Evolutionary conservation across 2,113 vertebrate genomes (phyloP).

Genomic region (Leptodactylus fuscus): DNA sequence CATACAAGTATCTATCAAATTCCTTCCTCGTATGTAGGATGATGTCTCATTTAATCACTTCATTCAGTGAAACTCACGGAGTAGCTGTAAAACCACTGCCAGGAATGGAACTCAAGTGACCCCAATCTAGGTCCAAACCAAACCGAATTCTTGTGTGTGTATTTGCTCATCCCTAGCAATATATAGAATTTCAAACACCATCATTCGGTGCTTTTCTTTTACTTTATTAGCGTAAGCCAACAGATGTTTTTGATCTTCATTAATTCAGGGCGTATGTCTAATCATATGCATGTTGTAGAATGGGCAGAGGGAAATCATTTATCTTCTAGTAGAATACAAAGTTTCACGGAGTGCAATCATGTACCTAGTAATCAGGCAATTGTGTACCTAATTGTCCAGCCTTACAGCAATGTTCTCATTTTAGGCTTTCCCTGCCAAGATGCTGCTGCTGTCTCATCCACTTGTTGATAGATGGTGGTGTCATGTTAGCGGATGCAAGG

Average conservation of each 20-base stretch:
- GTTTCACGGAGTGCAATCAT: slow-evolving; percentile 43
- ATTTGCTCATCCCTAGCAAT: slow-evolving; percentile 34
- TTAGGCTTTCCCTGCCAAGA: slow-evolving; percentile 32
- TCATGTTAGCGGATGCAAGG: slow-evolving; percentile 32
- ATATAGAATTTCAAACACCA: slow-evolving; percentile 31
- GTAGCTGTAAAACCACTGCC: background rate
- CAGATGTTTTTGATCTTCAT: slow-evolving; percentile 46
- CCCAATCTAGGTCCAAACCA: slow-evolving; percentile 11
- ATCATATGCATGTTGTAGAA: slow-evolving; percentile 28
- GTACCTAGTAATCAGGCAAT: slow-evolving; percentile 50
- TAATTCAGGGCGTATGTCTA: slow-evolving; percentile 40
- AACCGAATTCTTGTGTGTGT: background rate
- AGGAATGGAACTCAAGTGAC: background rate
- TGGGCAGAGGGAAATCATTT: slow-evolving; percentile 23
- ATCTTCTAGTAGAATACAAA: slow-evolving; percentile 42
- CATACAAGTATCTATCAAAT: background rate
- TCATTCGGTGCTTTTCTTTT: slow-evolving; percentile 17
- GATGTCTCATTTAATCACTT: slow-evolving; percentile 16
- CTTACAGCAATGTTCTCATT: slow-evolving; percentile 34
- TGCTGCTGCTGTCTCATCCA: slow-evolving; percentile 36
- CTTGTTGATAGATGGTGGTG: slow-evolving; percentile 49
- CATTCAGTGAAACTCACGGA: background rate
- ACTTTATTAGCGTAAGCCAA: slow-evolving; percentile 42
- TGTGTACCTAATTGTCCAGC: slow-evolving; percentile 38
- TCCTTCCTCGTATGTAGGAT: background rate